phyloP scores from a whole-genome alignment of 2,888 invertebrate species.

The Calameuta filiformis region DNA sequence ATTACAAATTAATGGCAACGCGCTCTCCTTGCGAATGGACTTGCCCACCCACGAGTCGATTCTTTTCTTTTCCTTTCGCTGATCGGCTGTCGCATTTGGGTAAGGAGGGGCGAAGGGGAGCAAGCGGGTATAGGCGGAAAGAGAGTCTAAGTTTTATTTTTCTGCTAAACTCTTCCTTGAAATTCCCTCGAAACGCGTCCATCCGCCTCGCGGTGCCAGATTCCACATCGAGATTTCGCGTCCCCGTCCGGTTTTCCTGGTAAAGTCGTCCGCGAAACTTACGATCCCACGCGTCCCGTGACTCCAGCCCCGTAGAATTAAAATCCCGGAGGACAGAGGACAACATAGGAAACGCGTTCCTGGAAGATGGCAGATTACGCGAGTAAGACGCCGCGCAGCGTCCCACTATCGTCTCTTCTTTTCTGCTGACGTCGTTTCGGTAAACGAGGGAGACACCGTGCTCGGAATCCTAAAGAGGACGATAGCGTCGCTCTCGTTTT shows the following conservation, averaged over 20 bases:
- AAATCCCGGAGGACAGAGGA: background rate
- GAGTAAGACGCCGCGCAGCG: background rate
- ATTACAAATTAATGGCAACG: conserved; percentile 6
- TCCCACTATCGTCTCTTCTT: background rate
- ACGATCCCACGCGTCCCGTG: background rate
- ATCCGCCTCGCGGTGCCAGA: background rate
- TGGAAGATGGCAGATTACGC: conserved; percentile 2
- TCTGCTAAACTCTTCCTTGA: background rate
- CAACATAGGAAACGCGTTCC: background rate
- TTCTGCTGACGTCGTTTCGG: background rate
- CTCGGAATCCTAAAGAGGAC: background rate
- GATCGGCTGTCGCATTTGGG: background rate
- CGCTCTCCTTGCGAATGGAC: background rate
- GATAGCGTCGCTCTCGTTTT: conserved; percentile 2
- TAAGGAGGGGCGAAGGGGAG: too few relatives aligned
- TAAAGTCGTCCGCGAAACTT: background rate
- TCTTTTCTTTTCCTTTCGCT: background rate
- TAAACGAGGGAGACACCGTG: background rate
- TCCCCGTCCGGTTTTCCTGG: background rate
- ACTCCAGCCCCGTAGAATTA: background rate
- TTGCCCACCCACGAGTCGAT: background rate
- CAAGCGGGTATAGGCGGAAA: too few relatives aligned
- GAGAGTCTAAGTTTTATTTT: background rate
- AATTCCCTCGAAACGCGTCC: background rate
- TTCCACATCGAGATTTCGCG: background rate